phyloP scores from a whole-genome alignment of 2,113 vertebrate genomes.

The Phrynosoma blainvillii region DNA sequence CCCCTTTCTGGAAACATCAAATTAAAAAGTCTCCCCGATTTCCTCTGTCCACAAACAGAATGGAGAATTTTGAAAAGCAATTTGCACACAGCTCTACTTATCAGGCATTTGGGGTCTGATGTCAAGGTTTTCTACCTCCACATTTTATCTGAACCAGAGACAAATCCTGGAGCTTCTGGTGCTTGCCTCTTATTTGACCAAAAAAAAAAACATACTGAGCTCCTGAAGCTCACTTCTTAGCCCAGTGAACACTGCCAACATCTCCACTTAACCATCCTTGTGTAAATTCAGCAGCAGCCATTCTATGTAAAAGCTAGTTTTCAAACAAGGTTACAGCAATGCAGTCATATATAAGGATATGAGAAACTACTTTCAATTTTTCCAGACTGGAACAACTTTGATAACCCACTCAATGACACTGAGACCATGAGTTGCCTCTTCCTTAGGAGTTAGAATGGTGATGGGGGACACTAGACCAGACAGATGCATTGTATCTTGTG shows the following conservation, averaged over 20 bases:
- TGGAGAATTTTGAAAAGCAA: background rate
- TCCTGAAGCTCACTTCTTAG: background rate
- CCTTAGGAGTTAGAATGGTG: background rate
- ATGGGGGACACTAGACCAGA: constrained; percentile 10
- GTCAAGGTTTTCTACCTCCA: too few species aligned
- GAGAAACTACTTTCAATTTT: background rate
- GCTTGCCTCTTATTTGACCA: background rate
- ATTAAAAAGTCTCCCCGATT: background rate
- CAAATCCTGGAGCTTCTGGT: background rate
- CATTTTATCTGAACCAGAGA: background rate
- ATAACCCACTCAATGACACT: background rate
- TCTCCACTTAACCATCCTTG: background rate
- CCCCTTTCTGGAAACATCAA: too few species aligned
- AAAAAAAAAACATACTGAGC: background rate
- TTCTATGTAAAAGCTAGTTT: background rate
- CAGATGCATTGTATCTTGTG: constrained; percentile 38
- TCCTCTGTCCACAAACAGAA: background rate
- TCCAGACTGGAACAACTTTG: background rate
- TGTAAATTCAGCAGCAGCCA: background rate
- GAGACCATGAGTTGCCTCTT: background rate
- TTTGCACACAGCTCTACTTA: background rate
- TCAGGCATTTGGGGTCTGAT: too few species aligned
- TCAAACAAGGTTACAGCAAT: background rate
- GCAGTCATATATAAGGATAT: background rate
- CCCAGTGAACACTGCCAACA: background rate